Evolutionary conservation across 2,797 vertebrate genomes (phyloP), one percentile per base, ranked within the genome.

Genomic region (Champsocephalus gunnari): DNA sequence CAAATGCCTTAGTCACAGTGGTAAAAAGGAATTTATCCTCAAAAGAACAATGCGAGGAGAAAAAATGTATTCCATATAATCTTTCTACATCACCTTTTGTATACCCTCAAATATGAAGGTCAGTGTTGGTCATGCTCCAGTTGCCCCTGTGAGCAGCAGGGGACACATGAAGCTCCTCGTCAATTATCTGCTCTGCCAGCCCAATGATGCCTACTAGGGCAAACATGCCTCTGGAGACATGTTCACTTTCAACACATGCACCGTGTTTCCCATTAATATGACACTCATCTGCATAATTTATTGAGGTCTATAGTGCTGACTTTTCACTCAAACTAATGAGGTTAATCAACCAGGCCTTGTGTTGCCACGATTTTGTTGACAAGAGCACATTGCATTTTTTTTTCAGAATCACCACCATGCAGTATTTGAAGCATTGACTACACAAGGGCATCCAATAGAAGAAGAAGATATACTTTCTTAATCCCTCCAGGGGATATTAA

Each of bases 251-350:
- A 76, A 71, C 56, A 66, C 71, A 64, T 69, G 62, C 32, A 24
- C 38, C 58, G 71, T 78, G 44, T 75, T 73, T 38, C 51, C 68
- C 60, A 80, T 85, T 84, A 85, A 74, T 72, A 80, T 85, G 75
- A 81, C 76, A 75, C 19, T 4, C 54, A 82, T 75, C 66, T 84
- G 65, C 80, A 73, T 79, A 73, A 80, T 77, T 66, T 57, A 64
- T 43, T 79, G 41, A 71, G 67, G 73, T 54, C 57, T 43, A 67
- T 34, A 74, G 45, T 58, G 72, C 79, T 79, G 80, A 87, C 75
- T 83, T 83, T 77, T 71, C 80, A 72, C 71, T 75, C 62, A 79
- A 43, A 64, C 73, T 83, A 79, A 86, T 79, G 71, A 66, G 70
- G 70, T 74, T 80, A 81, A 81, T 84, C 82, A 81, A 66, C 43